Evolutionary conservation across 2,888 invertebrate genomes (phyloP).

Genomic region (Melinopterus prodromus): DNA sequence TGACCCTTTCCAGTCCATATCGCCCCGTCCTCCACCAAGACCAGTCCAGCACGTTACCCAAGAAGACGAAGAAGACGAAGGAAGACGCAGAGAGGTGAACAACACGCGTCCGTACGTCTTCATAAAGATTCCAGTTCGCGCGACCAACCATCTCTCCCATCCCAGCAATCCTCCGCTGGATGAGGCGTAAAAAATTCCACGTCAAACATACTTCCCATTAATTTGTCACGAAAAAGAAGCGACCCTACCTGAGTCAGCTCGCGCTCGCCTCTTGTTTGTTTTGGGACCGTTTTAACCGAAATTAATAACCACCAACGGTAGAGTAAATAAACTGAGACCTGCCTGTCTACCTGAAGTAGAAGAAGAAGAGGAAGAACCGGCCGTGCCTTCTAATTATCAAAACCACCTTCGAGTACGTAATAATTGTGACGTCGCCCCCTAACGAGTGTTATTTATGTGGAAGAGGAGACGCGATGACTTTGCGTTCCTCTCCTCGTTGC

Average conservation of each 20-base stretch:
- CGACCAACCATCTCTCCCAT: constrained; percentile 35
- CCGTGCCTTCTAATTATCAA: constrained; percentile 20
- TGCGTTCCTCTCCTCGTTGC: background rate
- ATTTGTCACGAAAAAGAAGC: constrained; percentile 36
- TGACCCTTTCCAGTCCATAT: background rate
- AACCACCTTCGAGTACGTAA: constrained; percentile 11
- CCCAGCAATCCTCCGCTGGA: constrained; percentile 33
- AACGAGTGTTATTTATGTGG: constrained; percentile 25
- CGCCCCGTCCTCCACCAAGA: background rate
- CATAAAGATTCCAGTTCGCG: constrained; percentile 25
- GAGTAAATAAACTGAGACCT: constrained; percentile 14
- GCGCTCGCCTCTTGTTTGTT: constrained; percentile 18
- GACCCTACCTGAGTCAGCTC: constrained; percentile 11
- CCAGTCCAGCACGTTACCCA: too few species aligned
- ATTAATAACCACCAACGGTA: constrained; percentile 19
- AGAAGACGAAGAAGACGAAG: background rate
- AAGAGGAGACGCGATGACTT: constrained; percentile 5
- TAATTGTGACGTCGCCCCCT: constrained; percentile 15
- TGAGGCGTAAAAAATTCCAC: constrained; percentile 42
- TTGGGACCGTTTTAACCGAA: constrained; percentile 23
- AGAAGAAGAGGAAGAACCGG: background rate
- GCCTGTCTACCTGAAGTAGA: background rate
- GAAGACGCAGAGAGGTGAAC: constrained; percentile 9
- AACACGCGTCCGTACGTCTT: constrained; percentile 21
- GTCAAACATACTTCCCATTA: constrained; percentile 43